Evolutionary conservation across 2,888 invertebrate genomes (phyloP).

Genomic region (Drosophila mercatorum): DNA sequence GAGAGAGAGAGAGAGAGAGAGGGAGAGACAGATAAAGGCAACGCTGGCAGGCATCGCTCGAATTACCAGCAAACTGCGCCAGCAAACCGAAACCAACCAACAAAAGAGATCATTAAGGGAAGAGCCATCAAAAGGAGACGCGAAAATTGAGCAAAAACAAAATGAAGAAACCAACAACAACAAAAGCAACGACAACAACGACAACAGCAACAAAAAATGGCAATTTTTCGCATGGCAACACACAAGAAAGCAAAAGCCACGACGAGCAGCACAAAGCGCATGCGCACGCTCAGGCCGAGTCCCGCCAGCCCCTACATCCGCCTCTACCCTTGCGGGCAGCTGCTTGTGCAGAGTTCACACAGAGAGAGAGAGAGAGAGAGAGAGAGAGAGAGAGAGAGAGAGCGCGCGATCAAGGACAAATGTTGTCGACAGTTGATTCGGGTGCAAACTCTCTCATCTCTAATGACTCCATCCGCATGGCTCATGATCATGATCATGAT

Average conservation of each 20-base stretch:
- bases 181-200: too few relatives aligned
- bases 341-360: neutral
- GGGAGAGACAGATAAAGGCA: neutral
- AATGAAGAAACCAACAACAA: conserved; percentile 7
- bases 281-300: neutral
- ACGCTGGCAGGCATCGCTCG: conserved; percentile 26
- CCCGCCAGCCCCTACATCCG: neutral
- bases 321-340: neutral
- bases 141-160: conserved; percentile 26
- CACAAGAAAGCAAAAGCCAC: conserved; percentile 18
- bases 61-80: conserved; percentile 38
- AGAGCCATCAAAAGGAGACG: conserved; percentile 36
- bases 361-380: neutral
- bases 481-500: neutral
- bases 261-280: neutral
- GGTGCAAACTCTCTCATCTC: neutral
- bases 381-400: neutral
- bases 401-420: neutral
- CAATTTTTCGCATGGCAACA: conserved; percentile 65
- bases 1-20: neutral
- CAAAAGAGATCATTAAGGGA: conserved; percentile 58
- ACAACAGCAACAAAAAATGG: conserved; percentile 11
- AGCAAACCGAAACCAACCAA: conserved; percentile 23
- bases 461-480: neutral
- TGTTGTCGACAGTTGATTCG: neutral